Evolutionary conservation across 1,140 invertebrate genomes (phyloP), one percentile per base, ranked within the genome.

Genomic region (Lasaia peninsularis): DNA sequence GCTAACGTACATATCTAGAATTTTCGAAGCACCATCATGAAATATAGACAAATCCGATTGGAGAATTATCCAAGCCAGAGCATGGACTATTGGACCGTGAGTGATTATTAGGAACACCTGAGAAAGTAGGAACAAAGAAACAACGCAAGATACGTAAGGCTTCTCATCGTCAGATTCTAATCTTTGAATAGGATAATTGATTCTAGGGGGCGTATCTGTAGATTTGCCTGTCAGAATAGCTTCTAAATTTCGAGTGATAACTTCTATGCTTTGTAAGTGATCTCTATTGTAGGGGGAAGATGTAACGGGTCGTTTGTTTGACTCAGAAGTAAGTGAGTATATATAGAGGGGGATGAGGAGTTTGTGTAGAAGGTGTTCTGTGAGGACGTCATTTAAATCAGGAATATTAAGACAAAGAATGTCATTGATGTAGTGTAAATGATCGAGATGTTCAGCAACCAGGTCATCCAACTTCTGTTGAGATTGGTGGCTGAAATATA

Each of bases 391-490:
- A 89, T 99, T 99, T 48, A 99, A 91, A 72, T 97, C 95, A 32
- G 95, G 93, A 71, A 99, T 98, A 77, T 97, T 94, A 14, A 99
- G 92, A 76, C 95, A 94, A 14, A 99, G 90, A 78, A 99, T 99
- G 70, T 99, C 98, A 78, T 99, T 99, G 18, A 99, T 90, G 86
- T 99, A 99, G 89, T 99, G 98, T 10, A 99, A 90, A 87, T 99
- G 97, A 87, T 99, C 98, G 37, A 99, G 90, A 87, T 99, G 98
- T 90, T 99, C 98, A 0, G 98, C 98, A 2, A 99, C 98, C 50
- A 99, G 91, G 88, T 98, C 98, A 11, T 97, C 93, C 34, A 99
- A 90, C 77, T 97, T 94, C 86, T 93, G 97, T 87, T 94, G 96
- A 81, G 92, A 98, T 90, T 97, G 96, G 83, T 98, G 97, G 83